A percentile compares a stretch with the other conserved stretches of the same genome.
phyloP scores from a whole-genome alignment of 1,140 invertebrate genomes.

The Batillaria attramentaria region DNA sequence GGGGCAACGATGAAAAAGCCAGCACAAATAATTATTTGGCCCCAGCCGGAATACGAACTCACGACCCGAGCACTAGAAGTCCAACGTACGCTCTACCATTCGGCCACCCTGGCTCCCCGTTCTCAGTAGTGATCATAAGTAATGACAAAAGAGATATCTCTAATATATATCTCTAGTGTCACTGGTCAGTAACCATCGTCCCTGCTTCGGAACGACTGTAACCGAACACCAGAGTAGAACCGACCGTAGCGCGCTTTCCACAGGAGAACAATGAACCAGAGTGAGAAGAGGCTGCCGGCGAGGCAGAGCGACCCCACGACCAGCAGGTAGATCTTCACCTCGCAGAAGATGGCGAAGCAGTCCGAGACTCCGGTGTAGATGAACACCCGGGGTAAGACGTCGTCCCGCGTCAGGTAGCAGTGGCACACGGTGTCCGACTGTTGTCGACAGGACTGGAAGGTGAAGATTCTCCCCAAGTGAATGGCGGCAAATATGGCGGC shows the following conservation, averaged over 20 bases:
- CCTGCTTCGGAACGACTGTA: too few relatives aligned
- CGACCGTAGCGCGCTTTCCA: constrained; percentile 46
- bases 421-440: constrained; percentile 20
- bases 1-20: too few relatives aligned
- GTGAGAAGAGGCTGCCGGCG: constrained; percentile 39
- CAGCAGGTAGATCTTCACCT: constrained; percentile 42
- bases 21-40: too few relatives aligned
- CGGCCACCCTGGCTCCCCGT: too few relatives aligned
- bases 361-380: constrained; percentile 25
- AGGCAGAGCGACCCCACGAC: constrained; percentile 39
- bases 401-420: constrained; percentile 28
- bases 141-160: too few relatives aligned
- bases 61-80: too few relatives aligned
- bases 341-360: constrained; percentile 36
- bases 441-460: constrained; percentile 35
- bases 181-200: too few relatives aligned
- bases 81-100: too few relatives aligned
- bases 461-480: constrained; percentile 44
- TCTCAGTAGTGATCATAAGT: too few relatives aligned
- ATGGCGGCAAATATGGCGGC: constrained; percentile 50
- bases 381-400: constrained; percentile 17
- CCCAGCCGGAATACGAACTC: too few relatives aligned
- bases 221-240: constrained; percentile 39
- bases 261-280: constrained; percentile 43
- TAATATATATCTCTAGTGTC: too few relatives aligned